Conservation (phyloP, 1,140 invertebrate genomes). For the Cotesia chilonis region DNA sequence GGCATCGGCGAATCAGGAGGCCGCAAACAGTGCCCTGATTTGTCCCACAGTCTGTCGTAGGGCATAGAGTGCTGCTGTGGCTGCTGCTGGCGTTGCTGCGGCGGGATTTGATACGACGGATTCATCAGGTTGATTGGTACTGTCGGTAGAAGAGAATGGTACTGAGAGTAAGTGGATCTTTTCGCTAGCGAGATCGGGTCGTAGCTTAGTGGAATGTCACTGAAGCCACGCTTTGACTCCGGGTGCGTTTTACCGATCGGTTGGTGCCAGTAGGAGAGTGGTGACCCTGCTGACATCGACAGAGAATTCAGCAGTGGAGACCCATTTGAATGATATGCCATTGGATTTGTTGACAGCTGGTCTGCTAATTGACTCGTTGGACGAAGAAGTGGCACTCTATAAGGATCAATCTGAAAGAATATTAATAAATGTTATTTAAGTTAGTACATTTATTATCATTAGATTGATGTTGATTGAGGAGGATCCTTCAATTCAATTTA, state of each 20-base stretch:
- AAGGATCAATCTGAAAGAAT: slow-evolving; percentile 49
- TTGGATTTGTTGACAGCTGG: neutral
- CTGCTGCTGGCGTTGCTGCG: slow-evolving; percentile 13
- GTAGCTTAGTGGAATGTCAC: neutral
- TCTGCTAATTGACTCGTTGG: slow-evolving; percentile 19
- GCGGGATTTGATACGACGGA: slow-evolving; percentile 7
- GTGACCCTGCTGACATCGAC: neutral
- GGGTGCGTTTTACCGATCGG: neutral
- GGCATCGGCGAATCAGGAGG: slow-evolving; percentile 7
- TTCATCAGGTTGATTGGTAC: neutral
- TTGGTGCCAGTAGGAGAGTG: slow-evolving; percentile 1
- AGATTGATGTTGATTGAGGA: too few species aligned
- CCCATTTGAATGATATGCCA: neutral
- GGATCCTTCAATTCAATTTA: too few species aligned
- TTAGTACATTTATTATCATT: neutral
- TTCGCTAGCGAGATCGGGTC: neutral
- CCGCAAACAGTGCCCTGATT: neutral
- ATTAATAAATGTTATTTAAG: slow-evolving; percentile 2
- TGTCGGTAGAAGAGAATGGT: slow-evolving; percentile 16
- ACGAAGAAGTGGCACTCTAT: slow-evolving; percentile 27
- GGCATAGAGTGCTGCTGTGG: slow-evolving; percentile 7
- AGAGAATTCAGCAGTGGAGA: neutral
- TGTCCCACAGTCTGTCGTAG: neutral
- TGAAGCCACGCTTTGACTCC: neutral
- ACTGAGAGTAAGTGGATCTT: neutral